These are phyloP conservation scores for Cryptoblepharus egeriae DNA, from an alignment of 2,797 vertebrate genomes.

Conservation along the genomic window DNA sequence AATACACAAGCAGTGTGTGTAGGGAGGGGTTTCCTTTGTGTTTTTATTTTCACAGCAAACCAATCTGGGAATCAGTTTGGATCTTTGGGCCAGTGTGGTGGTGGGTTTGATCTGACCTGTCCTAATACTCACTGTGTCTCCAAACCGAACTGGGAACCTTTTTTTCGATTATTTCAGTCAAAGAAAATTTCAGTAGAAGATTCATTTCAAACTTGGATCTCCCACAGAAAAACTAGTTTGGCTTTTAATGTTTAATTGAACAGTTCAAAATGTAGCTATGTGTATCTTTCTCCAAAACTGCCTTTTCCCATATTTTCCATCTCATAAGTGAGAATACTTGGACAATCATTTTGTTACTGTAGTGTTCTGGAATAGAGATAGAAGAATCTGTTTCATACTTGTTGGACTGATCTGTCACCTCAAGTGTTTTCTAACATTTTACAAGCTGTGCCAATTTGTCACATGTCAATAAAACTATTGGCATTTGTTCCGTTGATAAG, in stretches of 20 bases:
- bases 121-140: too few relatives aligned
- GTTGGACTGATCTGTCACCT: slow-evolving; percentile 31
- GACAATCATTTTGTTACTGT: slow-evolving; percentile 22
- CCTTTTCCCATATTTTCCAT: background rate
- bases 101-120: too few relatives aligned
- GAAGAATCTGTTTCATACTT: slow-evolving; percentile 16
- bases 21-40: too few relatives aligned
- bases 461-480: slow-evolving; percentile 24
- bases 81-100: too few relatives aligned
- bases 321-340: slow-evolving; percentile 30
- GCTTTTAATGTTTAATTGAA: background rate
- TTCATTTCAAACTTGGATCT: too few relatives aligned
- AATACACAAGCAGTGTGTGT: too few relatives aligned
- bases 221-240: too few relatives aligned
- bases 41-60: too few relatives aligned
- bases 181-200: too few relatives aligned
- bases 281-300: background rate
- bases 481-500: slow-evolving; percentile 36
- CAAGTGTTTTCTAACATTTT: slow-evolving; percentile 36
- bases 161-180: too few relatives aligned
- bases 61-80: too few relatives aligned
- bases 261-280: background rate
- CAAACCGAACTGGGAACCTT: too few relatives aligned
- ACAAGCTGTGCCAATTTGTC: slow-evolving; percentile 9
- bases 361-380: slow-evolving; percentile 20